Evolutionary conservation across 2,888 invertebrate genomes (phyloP).

Genomic region (Troilus luridus): DNA sequence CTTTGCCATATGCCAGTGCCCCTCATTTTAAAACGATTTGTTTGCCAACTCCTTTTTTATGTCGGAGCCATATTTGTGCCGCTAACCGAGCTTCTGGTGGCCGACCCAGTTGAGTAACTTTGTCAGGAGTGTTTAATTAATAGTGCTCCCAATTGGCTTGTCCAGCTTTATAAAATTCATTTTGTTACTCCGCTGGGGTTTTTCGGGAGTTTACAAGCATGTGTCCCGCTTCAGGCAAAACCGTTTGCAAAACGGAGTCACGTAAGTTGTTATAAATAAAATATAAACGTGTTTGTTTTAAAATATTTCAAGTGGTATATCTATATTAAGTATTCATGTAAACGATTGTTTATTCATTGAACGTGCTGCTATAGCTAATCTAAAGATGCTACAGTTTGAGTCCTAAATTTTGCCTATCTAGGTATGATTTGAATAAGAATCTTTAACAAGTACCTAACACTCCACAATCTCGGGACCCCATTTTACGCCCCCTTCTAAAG

Average conservation of each 20-base stretch:
- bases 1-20: neutral
- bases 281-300: too few species aligned
- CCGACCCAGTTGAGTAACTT: neutral
- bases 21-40: conserved; percentile 24
- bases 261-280: neutral
- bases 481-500: too few species aligned
- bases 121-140: neutral
- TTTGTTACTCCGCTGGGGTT: neutral
- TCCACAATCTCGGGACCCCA: too few species aligned
- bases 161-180: conserved; percentile 1
- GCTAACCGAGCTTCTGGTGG: neutral
- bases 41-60: conserved; percentile 11
- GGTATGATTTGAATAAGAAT: too few species aligned
- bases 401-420: too few species aligned
- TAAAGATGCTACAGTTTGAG: too few species aligned
- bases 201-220: neutral
- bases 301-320: too few species aligned
- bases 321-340: too few species aligned
- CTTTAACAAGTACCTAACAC: too few species aligned
- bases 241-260: neutral
- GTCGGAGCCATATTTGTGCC: neutral
- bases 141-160: conserved; percentile 14
- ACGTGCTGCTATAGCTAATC: too few species aligned
- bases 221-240: neutral
- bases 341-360: too few species aligned